Evolutionary conservation across 2,888 invertebrate species (phyloP).

Genomic region (Portevinia maculata): DNA sequence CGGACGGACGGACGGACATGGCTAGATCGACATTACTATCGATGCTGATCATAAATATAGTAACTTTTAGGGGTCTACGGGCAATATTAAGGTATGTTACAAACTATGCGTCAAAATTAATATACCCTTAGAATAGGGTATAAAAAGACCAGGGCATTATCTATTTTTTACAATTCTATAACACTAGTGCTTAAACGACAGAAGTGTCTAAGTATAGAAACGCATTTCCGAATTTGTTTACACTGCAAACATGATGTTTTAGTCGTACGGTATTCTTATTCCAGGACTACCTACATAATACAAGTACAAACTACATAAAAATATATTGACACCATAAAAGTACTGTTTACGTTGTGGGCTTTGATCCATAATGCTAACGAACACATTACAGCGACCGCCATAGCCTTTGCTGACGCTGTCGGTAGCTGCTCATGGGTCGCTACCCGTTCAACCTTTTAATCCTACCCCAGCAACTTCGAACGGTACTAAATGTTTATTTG

Average conservation of each 20-base stretch:
- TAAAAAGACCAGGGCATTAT: too few relatives aligned
- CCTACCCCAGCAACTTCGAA: conserved; percentile 10
- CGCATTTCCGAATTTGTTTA: conserved; percentile 44
- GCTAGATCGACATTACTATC: too few relatives aligned
- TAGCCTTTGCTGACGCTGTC: conserved; percentile 29
- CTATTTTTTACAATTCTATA: conserved; percentile 2
- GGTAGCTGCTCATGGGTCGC: conserved; percentile 7
- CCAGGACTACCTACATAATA: conserved; percentile 54
- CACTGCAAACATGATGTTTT: conserved; percentile 50
- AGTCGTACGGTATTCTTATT: conserved; percentile 49
- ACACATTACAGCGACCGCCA: conserved; percentile 58
- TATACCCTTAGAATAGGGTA: too few relatives aligned
- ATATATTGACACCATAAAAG: conserved; percentile 70
- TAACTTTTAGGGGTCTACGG: too few relatives aligned
- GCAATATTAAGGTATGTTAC: too few relatives aligned
- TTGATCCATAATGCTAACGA: conserved; percentile 70
- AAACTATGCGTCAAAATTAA: too few relatives aligned
- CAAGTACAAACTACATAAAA: conserved; percentile 62
- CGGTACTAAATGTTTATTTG: conserved; percentile 60
- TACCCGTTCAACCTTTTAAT: conserved; percentile 10
- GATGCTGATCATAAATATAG: too few relatives aligned
- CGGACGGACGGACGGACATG: too few relatives aligned
- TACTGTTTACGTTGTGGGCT: conserved; percentile 70
- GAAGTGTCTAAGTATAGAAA: conserved; percentile 63
- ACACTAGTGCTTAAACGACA: conserved; percentile 35